Conservation (phyloP, 1,140 invertebrate species). For the Lutraria rhynchaena region DNA sequence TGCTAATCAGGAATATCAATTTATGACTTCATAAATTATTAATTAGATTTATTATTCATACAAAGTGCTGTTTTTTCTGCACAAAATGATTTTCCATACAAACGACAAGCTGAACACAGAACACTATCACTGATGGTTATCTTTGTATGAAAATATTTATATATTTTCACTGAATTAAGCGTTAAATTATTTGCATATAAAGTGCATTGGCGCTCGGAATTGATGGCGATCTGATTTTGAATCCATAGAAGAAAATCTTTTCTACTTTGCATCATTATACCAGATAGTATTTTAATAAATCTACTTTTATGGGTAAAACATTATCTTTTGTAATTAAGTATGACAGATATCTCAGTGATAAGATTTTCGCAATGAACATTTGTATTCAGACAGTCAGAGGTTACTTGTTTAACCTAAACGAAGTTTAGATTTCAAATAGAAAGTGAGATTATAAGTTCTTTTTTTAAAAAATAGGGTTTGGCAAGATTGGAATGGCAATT, state of each 20-base stretch:
- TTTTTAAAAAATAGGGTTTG: not conserved
- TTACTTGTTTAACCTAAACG: conserved; percentile 8
- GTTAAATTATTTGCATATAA: conserved; percentile 50
- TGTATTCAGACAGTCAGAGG: conserved; percentile 16
- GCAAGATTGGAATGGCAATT: not conserved
- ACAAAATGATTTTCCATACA: too few relatives aligned
- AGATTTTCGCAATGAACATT: conserved; percentile 21
- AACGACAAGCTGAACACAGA: too few relatives aligned
- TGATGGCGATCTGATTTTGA: conserved; percentile 1
- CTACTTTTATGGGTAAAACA: not conserved
- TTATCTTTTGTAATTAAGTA: not conserved
- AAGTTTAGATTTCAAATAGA: conserved; percentile 47
- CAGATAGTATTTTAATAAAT: too few relatives aligned
- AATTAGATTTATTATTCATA: conserved; percentile 11
- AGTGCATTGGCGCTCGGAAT: conserved; percentile 11
- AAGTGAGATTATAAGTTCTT: conserved; percentile 31
- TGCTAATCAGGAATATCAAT: not conserved
- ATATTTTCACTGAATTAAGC: conserved; percentile 46
- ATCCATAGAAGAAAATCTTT: not conserved
- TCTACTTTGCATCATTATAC: conserved; percentile 30
- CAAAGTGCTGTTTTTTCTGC: too few relatives aligned
- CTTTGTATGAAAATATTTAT: conserved; percentile 30
- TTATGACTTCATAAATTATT: conserved; percentile 26
- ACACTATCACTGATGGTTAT: too few relatives aligned
- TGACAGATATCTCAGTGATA: conserved; percentile 4